phyloP scores from a whole-genome alignment of 2,113 vertebrate species.

The Dascyllus trimaculatus region DNA sequence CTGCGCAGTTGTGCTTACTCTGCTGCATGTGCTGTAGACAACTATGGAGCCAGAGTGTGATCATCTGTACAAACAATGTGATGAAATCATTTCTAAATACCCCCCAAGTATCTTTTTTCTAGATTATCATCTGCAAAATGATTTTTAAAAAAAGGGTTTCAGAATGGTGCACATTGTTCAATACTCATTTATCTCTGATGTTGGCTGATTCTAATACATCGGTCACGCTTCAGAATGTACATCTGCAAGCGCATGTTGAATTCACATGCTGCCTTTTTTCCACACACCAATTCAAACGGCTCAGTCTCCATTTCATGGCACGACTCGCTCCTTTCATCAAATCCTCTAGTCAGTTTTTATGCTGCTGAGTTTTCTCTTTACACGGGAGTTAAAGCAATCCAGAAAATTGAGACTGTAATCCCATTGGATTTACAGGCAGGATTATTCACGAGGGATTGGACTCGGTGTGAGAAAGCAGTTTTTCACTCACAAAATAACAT shows the following conservation, averaged over 20 bases:
- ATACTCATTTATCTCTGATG: no score
- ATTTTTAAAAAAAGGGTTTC: no score
- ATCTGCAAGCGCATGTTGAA: neutral
- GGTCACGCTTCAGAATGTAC: neutral
- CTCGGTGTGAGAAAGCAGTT: slow-evolving; percentile 27
- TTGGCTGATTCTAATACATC: no score
- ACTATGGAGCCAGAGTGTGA: no score
- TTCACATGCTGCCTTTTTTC: neutral
- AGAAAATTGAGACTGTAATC: slow-evolving; percentile 57
- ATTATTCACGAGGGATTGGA: slow-evolving; percentile 63
- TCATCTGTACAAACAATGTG: no score
- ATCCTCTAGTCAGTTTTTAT: slow-evolving; percentile 31
- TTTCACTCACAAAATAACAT: slow-evolving; percentile 29
- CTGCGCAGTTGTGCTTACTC: no score
- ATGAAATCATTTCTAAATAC: no score
- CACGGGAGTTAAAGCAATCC: slow-evolving; percentile 44
- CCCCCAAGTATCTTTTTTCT: no score
- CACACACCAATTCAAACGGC: neutral
- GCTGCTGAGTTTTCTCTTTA: slow-evolving; percentile 39
- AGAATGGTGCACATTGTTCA: no score
- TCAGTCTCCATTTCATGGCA: slow-evolving; percentile 3
- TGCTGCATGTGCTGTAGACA: no score
- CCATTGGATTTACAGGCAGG: slow-evolving; percentile 55
- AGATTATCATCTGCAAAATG: no score
- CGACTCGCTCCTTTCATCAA: slow-evolving; percentile 8